Conservation (phyloP, 2,797 vertebrate species). For the Otus scops region DNA sequence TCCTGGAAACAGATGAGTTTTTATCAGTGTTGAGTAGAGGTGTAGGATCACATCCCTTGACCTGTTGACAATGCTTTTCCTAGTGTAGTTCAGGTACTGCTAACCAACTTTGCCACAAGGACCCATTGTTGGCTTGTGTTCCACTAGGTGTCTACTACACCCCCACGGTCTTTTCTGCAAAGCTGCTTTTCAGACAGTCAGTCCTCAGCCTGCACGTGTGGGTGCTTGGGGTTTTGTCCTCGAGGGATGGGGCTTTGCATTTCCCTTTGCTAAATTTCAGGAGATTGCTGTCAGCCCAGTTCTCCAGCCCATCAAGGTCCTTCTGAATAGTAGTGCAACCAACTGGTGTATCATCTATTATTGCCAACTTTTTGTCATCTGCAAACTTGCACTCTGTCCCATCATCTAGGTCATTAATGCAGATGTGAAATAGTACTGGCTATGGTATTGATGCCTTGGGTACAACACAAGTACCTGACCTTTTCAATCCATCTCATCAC, state of each 20-base stretch:
- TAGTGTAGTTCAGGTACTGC: background rate
- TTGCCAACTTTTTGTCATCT: background rate
- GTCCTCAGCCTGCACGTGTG: background rate
- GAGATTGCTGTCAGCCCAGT: background rate
- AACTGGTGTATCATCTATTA: background rate
- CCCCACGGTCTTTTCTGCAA: background rate
- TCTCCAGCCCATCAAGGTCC: background rate
- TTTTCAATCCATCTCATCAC: background rate
- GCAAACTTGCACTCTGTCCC: background rate
- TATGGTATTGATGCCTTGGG: background rate
- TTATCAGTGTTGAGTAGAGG: background rate
- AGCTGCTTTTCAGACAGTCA: background rate
- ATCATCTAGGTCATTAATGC: background rate
- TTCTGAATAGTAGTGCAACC: background rate
- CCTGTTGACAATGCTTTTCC: background rate
- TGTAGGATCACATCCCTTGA: fast-evolving
- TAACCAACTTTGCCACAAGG: background rate
- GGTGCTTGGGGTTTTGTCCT: background rate
- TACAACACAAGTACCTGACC: background rate
- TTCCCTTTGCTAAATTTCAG: background rate
- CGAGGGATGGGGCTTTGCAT: background rate
- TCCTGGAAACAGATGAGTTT: background rate
- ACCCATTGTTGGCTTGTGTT: background rate
- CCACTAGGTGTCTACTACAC: background rate
- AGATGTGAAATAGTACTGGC: background rate